Base-by-base conservation (phyloP, 1,140 invertebrate genomes). In the Lepidotrigona ventralis region DNA sequence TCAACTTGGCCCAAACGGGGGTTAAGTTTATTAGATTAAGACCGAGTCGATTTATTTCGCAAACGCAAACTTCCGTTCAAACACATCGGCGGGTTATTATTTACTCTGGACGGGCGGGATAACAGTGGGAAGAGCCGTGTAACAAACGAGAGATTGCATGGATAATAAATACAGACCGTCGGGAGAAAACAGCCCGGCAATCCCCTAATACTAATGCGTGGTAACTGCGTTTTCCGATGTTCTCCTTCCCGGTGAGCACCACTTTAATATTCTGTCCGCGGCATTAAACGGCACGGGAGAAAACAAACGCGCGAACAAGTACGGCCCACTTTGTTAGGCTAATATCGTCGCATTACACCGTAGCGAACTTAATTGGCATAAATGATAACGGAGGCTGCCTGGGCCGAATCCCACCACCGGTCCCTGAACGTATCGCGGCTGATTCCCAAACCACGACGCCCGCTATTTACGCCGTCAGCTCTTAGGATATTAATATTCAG, bases 401-500 rank as follows among this genome's bases (percentile, higher is more conserved):
- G 14, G 56, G 46, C 58, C 71, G 60, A 56, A 69, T 56, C 33
- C 72, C 12, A 12, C 39, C 39, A 0, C 39, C 39, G 39, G 64
- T 54, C 39, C 46, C n/a, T n/a, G 58, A 58, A 26, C 21, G 51
- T 56, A 39, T 66, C 71, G 51, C 51, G 60, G 53, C 46, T 46
- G 72, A 17, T 74, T 56, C 17, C n/a, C 26, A 17, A 54, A 33
- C 71, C 64, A 23, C 33, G 46, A 26, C n/a, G 33, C 69, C 2
- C 39, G 5, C 29, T 78, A 85, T 63, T 72, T 79, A 77, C 19
- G 51, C 63, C 54, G 8, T 17, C 26, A 64, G 26, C 60, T 64
- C 53, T 83, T 83, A 75, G 23, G 54, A 74, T 86, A 86, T 86
- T 86, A 83, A 86, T 86, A 72, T 86, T 64, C 80, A 33, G 21